These are phyloP conservation scores for Cygnus atratus DNA, from an alignment of 2,113 vertebrate species.

Conservation along the genomic window DNA sequence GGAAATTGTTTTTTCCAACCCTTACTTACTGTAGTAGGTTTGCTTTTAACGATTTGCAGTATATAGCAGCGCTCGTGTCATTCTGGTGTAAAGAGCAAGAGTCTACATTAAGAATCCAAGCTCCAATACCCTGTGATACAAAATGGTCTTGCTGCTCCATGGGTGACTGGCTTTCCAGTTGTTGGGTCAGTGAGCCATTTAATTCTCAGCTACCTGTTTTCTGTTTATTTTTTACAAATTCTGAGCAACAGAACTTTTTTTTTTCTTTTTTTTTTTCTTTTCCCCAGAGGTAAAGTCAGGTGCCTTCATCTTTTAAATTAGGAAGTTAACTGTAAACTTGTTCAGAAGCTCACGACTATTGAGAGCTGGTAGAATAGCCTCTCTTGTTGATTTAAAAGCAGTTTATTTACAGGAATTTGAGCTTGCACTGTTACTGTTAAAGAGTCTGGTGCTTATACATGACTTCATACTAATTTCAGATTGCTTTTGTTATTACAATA, in stretches of 20 bases:
- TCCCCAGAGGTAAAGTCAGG: neutral
- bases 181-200: neutral
- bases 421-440: conserved; percentile 25
- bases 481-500: neutral
- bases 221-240: neutral
- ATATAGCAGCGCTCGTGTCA: neutral
- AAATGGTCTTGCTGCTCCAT: neutral
- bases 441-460: conserved; percentile 33
- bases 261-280: neutral
- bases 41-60: neutral
- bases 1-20: neutral
- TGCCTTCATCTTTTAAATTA: conserved; percentile 26
- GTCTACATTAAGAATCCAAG: neutral
- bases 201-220: neutral
- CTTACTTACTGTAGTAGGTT: neutral
- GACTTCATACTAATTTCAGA: neutral
- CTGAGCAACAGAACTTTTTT: neutral
- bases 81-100: neutral
- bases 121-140: neutral
- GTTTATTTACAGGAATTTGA: neutral
- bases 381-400: neutral
- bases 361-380: neutral
- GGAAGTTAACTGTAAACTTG: neutral
- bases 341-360: neutral
- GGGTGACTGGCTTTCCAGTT: neutral